Evolutionary conservation across 2,888 invertebrate species (phyloP).

Genomic region (Chymomyza fuscimana): DNA sequence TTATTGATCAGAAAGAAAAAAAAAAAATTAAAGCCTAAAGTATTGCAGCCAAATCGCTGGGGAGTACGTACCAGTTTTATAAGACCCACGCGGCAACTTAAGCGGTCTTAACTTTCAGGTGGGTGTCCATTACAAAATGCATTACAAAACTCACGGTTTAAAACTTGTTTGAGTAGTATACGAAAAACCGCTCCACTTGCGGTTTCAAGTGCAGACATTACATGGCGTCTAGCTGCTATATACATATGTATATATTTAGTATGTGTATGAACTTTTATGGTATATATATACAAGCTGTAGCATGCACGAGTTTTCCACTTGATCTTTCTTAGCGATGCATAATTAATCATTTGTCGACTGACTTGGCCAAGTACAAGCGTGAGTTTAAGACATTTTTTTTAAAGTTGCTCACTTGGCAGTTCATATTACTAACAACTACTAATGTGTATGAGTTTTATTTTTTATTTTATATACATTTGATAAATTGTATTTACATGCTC

Average conservation of each 20-base stretch:
- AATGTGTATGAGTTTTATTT: not conserved
- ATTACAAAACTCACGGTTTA: not conserved
- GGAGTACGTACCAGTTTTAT: not conserved
- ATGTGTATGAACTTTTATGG: no score
- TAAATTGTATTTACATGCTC: not conserved
- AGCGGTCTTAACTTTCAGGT: not conserved
- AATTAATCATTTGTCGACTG: not conserved
- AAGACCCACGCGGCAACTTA: not conserved
- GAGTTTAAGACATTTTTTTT: conserved; percentile 1
- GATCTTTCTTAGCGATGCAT: not conserved
- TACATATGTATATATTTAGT: not conserved
- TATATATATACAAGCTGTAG: no score
- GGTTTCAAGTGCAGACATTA: conserved; percentile 1
- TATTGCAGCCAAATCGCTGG: not conserved
- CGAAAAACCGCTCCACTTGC: not conserved
- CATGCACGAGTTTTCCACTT: conserved; percentile 7
- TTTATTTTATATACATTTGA: not conserved
- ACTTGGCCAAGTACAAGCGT: not conserved
- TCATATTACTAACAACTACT: not conserved
- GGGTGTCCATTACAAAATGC: conserved; percentile 5
- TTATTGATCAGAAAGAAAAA: no score
- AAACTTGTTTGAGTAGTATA: not conserved
- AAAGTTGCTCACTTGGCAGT: not conserved
- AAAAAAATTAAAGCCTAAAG: not conserved
- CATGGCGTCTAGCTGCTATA: not conserved